Evolutionary conservation across 2,888 invertebrate species (phyloP).

Genomic region (Tachina grossa): DNA sequence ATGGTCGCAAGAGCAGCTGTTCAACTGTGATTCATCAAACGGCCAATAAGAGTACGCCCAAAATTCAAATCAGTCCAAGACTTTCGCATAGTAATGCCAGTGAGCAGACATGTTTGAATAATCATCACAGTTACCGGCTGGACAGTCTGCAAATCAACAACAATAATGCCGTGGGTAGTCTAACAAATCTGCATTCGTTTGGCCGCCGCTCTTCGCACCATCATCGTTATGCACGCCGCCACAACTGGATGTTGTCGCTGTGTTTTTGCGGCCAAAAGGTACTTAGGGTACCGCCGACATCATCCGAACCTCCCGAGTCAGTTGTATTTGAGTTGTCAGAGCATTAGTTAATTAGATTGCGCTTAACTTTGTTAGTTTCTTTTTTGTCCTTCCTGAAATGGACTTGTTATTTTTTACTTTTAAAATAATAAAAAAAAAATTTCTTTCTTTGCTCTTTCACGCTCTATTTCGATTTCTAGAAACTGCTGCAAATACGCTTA

Average conservation of each 20-base stretch:
- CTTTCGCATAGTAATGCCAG: constrained; percentile 64
- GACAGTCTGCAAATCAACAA: constrained; percentile 64
- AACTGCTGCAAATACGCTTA: constrained; percentile 35
- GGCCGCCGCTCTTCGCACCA: constrained; percentile 57
- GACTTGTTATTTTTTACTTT: constrained; percentile 8
- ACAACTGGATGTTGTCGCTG: constrained; percentile 76
- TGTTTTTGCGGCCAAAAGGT: constrained; percentile 83
- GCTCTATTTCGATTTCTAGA: constrained; percentile 19
- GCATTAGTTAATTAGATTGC: constrained; percentile 78
- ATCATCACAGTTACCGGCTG: constrained; percentile 58
- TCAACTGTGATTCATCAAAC: constrained; percentile 66
- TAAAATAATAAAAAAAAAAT: constrained; percentile 3
- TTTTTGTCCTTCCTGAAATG: constrained; percentile 63
- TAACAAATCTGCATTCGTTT: constrained; percentile 47
- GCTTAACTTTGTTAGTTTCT: constrained; percentile 64
- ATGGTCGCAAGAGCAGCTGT: constrained; percentile 67
- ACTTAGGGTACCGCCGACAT: constrained; percentile 82
- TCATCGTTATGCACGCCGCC: constrained; percentile 54
- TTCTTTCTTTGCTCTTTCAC: constrained; percentile 44
- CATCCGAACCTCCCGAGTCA: constrained; percentile 83
- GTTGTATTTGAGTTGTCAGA: constrained; percentile 83
- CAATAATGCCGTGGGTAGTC: constrained; percentile 68
- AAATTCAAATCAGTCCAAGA: constrained; percentile 64
- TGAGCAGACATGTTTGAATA: constrained; percentile 39
- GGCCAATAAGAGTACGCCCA: constrained; percentile 58